Base-by-base conservation (phyloP, 2,888 invertebrate genomes). In the Perithous albicinctus region DNA sequence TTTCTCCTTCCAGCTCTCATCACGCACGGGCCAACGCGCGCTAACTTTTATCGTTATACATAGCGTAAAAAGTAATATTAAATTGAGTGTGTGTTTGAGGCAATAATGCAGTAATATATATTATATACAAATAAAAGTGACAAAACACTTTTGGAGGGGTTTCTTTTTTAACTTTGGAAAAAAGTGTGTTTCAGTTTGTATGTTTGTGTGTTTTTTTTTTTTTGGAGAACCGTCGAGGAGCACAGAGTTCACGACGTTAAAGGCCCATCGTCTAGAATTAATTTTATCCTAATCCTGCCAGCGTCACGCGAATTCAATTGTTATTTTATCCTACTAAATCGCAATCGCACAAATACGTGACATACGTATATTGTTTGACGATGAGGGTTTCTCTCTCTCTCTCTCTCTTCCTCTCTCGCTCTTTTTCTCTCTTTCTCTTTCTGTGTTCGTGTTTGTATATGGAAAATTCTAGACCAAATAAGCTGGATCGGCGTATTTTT, bases 101-200 rank as follows among this genome's bases (percentile, higher is more conserved):
- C 83, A 86, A 86, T 89, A 87, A 88, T 87, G 82, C 85, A 81
- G 46, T 56, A 56, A 89, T 87, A 69, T 85, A 87, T 85, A 86
- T 88, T 86, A 87, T 87, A 80, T 88, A 88, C 89, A 91, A 89
- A 89, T 89, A 87, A 89, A 88, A 89, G 87, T 89, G 88, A 88
- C 84, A 86, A 86, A 89, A 87, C 85, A 88, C 85, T 88, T 87
- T 86, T 86, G 86, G 87, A 89, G 87, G 87, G 87, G 87, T 83
- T 86, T 35, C 35, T 32, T 32, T 59, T 59, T 32, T 32, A 88
- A 88, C 88, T 90, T 90, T 90, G 88, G 88, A 89, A 88, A 74
- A 23, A 63, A 66, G 48, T 51, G 54, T 29, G 20, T 32, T 86
- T 86, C 86, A 23, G 23, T 20, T 20, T 41, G 38, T 63, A 80